phyloP scores from a whole-genome alignment of 2,888 invertebrate species.

The Blastobasis adustella region DNA sequence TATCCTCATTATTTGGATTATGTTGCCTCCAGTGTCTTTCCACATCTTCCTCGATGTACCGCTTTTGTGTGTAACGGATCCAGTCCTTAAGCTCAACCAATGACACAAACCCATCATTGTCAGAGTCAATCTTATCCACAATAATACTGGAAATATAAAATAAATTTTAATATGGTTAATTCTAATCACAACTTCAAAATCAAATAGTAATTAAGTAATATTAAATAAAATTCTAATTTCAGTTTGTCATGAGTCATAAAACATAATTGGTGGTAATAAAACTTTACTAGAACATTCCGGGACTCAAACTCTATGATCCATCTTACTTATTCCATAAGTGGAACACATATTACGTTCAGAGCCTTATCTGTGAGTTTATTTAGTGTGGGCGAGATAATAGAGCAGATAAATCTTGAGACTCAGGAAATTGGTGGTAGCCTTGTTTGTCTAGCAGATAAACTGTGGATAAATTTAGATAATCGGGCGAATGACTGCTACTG shows the following conservation, averaged over 20 bases:
- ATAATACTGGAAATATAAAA: conserved; percentile 81
- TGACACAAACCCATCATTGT: conserved; percentile 87
- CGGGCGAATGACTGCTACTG: conserved; percentile 7
- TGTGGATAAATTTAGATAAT: conserved; percentile 4
- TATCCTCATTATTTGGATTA: conserved; percentile 84
- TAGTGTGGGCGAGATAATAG: conserved; percentile 25
- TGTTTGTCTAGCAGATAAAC: conserved; percentile 9
- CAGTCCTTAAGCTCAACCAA: conserved; percentile 94
- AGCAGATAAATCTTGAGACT: conserved; percentile 21
- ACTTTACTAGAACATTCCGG: too few species aligned
- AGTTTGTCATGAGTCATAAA: too few species aligned
- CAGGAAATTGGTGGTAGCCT: conserved; percentile 15
- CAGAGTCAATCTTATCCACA: conserved; percentile 93
- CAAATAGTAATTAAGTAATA: too few species aligned
- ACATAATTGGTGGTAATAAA: too few species aligned
- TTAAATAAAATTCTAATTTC: too few species aligned
- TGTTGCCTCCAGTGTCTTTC: conserved; percentile 95
- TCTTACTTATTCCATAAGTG: too few species aligned
- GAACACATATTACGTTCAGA: not conserved
- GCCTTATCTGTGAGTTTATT: conserved; percentile 10
- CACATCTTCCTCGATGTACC: conserved; percentile 95
- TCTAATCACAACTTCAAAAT: too few species aligned
- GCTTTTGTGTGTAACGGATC: conserved; percentile 95
- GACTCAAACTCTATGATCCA: too few species aligned
- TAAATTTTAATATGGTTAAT: too few species aligned